Evolutionary conservation across 2,888 invertebrate species (phyloP).

Genomic region (Dorcus parallelipipedus): DNA sequence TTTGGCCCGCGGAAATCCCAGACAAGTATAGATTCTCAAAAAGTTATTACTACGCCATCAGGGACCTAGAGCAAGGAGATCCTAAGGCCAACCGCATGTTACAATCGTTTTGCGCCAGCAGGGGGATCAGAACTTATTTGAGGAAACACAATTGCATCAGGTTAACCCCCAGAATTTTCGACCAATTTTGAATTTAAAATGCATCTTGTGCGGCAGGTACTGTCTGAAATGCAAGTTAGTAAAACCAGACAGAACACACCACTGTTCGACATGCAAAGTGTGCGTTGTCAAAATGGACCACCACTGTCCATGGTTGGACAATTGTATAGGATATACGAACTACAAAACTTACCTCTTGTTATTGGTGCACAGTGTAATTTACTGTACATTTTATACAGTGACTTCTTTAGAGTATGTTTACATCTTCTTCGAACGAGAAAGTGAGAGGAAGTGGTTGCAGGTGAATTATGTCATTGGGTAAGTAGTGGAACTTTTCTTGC

Average conservation of each 20-base stretch:
- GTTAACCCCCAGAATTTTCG: not conserved
- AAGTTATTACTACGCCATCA: constrained; percentile 5
- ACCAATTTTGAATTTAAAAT: not conserved
- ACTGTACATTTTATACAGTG: constrained; percentile 8
- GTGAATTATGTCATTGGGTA: constrained; percentile 11
- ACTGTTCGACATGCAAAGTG: constrained; percentile 34
- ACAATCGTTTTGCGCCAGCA: constrained; percentile 7
- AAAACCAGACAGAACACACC: constrained; percentile 40
- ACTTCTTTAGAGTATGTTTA: constrained; percentile 12
- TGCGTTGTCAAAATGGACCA: constrained; percentile 42
- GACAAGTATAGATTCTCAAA: constrained; percentile 4
- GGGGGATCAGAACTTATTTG: constrained; percentile 9
- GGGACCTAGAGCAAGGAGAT: not conserved
- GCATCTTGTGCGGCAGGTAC: constrained; percentile 24
- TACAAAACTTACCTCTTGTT: constrained; percentile 35
- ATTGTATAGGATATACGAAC: constrained; percentile 36
- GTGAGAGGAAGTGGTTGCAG: not conserved
- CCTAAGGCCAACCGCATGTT: not conserved
- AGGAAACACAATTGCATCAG: constrained; percentile 14
- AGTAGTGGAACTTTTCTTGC: not conserved
- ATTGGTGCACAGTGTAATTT: constrained; percentile 26
- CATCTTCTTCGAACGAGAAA: not conserved
- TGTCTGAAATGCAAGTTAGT: constrained; percentile 33
- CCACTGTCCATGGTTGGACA: constrained; percentile 39
- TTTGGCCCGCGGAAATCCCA: constrained; percentile 6